Evolutionary conservation across 2,797 vertebrate species (phyloP).

Genomic region (Pristis pectinata): DNA sequence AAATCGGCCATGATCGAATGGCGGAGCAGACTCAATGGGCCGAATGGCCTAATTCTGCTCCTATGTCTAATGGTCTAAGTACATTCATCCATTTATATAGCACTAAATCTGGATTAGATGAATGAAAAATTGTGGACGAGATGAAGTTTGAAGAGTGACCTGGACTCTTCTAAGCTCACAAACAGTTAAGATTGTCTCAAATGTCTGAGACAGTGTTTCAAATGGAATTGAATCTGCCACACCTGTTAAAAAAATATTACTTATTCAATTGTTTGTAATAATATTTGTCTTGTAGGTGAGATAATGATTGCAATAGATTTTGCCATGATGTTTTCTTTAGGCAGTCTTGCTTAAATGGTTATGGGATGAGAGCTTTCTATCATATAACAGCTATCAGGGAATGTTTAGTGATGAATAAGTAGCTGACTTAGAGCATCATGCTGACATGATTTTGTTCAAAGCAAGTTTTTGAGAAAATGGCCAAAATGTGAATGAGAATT

Average conservation of each 20-base stretch:
- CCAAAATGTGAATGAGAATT: neutral
- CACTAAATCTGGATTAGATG: neutral
- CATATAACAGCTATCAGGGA: neutral
- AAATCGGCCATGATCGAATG: no score
- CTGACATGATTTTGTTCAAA: neutral
- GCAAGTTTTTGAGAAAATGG: neutral
- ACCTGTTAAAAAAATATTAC: constrained; percentile 4
- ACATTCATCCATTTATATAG: neutral
- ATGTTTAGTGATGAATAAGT: neutral
- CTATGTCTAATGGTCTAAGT: no score
- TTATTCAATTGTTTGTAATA: neutral
- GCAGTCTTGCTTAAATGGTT: neutral
- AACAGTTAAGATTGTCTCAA: neutral
- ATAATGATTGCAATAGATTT: neutral
- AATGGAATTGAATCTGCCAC: neutral
- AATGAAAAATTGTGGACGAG: neutral
- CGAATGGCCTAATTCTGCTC: no score
- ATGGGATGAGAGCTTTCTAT: neutral
- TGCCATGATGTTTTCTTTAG: neutral
- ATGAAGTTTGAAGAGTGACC: neutral
- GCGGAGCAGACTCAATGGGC: no score
- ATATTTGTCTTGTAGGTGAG: neutral
- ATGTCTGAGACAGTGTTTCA: neutral
- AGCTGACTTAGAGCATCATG: neutral
- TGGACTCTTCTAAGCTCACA: neutral